These are phyloP conservation scores for Cavia aperea DNA, from an alignment of 2,113 vertebrate species.

Conservation along the genomic window DNA sequence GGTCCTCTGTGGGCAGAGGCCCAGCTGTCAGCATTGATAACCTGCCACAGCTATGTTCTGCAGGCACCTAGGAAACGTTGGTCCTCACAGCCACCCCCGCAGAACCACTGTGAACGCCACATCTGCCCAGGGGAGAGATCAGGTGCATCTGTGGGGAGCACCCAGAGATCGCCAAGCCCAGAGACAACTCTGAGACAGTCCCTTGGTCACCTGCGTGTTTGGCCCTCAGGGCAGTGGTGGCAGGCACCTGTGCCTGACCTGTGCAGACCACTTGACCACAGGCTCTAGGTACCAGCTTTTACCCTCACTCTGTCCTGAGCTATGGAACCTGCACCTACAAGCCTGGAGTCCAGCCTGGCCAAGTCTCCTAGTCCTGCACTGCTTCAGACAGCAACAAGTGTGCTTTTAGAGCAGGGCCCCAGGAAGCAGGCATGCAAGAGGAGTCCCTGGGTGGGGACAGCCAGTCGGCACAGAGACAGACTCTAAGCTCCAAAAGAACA, in stretches of 20 bases:
- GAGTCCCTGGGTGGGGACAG: neutral
- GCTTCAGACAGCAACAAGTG: conserved; percentile 79
- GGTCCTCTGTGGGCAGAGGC: neutral
- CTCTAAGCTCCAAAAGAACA: neutral
- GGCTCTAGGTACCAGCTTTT: conserved; percentile 66
- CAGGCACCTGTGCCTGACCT: conserved; percentile 73
- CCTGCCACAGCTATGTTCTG: neutral
- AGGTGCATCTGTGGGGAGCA: neutral
- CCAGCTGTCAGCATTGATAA: neutral
- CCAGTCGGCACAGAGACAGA: neutral
- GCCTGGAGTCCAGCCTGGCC: conserved; percentile 63
- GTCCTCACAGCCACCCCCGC: neutral
- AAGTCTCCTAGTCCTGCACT: conserved; percentile 74
- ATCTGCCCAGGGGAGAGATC: neutral
- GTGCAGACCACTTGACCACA: conserved; percentile 74
- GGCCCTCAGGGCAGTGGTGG: neutral
- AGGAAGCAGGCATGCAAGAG: neutral
- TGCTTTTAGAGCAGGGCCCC: conserved; percentile 43
- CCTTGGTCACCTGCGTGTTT: conserved; percentile 54
- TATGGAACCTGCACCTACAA: conserved; percentile 82
- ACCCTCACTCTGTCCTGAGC: conserved; percentile 80
- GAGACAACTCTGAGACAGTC: neutral
- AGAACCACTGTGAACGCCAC: neutral
- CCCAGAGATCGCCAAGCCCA: neutral
- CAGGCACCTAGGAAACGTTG: neutral